These are phyloP conservation scores for Dryadula phaetusa DNA, from an alignment of 2,888 invertebrate genomes.

Conservation along the genomic window DNA sequence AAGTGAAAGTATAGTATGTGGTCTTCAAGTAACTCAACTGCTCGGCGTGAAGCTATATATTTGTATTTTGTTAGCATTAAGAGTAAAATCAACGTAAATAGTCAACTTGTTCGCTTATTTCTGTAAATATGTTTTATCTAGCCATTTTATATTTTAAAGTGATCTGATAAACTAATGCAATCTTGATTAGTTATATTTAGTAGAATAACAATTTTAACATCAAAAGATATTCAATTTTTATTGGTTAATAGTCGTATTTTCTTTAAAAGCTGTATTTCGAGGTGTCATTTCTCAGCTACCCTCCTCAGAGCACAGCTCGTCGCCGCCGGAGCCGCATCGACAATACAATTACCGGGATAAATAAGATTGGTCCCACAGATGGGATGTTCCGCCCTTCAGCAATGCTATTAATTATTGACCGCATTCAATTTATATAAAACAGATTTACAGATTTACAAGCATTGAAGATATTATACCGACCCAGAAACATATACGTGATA, in stretches of 20 bases:
- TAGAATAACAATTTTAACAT: background rate
- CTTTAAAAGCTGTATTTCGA: background rate
- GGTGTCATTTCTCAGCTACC: background rate
- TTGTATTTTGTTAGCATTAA: background rate
- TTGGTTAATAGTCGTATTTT: background rate
- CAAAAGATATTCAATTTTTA: background rate
- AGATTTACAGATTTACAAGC: background rate
- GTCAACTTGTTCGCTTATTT: background rate
- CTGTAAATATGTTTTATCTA: background rate
- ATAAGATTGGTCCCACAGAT: conserved; percentile 11
- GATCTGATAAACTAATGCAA: background rate
- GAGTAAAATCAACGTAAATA: background rate
- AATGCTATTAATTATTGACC: conserved; percentile 11
- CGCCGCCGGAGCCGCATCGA: background rate
- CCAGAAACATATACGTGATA: background rate
- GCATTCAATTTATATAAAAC: background rate
- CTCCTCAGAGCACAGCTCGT: background rate
- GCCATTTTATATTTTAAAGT: background rate
- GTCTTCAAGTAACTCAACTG: background rate
- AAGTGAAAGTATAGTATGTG: background rate
- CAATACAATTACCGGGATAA: conserved; percentile 15
- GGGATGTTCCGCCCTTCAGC: background rate
- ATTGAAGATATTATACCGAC: background rate
- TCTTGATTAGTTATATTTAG: background rate
- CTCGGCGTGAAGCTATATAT: too few relatives aligned